Conservation (phyloP, 2,888 invertebrate genomes). For the Melanchra persicariae region DNA sequence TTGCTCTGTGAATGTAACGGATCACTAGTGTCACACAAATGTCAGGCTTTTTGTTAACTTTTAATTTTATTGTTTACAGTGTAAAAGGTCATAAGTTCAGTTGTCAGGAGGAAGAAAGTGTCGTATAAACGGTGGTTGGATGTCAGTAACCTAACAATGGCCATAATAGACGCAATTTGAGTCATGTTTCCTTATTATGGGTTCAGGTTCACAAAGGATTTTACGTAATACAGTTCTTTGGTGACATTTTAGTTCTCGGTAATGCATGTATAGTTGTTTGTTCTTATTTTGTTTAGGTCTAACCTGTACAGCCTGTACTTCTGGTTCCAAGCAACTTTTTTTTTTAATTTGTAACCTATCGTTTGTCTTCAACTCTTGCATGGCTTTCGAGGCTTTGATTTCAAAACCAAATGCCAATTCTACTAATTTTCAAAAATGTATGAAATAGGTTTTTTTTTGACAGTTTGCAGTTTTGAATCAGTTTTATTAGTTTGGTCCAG, state of each 20-base stretch:
- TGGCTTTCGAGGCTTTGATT: no score
- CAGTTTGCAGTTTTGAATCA: no score
- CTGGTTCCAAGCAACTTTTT: background rate
- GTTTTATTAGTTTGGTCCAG: no score
- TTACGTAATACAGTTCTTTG: background rate
- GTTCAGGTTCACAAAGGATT: background rate
- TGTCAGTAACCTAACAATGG: constrained; percentile 49
- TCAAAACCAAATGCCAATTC: no score
- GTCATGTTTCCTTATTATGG: background rate
- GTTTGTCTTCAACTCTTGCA: no score
- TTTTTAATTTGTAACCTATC: background rate
- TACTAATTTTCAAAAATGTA: no score
- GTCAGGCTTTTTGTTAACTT: constrained; percentile 1
- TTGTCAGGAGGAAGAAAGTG: constrained; percentile 15
- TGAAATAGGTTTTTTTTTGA: no score
- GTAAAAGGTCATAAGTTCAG: constrained; percentile 27
- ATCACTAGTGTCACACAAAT: background rate
- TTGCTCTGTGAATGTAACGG: constrained; percentile 46
- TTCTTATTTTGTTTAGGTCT: no score
- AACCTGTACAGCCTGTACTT: no score
- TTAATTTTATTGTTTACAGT: constrained; percentile 11
- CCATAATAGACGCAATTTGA: constrained; percentile 1
- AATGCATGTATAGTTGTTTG: background rate
- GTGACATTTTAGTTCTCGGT: background rate
- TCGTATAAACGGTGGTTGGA: constrained; percentile 33